Percentiles rank a stretch among this genome's conserved stretches.
phyloP scores from a whole-genome alignment of 2,113 vertebrate genomes.

The Fregata magnificens region DNA sequence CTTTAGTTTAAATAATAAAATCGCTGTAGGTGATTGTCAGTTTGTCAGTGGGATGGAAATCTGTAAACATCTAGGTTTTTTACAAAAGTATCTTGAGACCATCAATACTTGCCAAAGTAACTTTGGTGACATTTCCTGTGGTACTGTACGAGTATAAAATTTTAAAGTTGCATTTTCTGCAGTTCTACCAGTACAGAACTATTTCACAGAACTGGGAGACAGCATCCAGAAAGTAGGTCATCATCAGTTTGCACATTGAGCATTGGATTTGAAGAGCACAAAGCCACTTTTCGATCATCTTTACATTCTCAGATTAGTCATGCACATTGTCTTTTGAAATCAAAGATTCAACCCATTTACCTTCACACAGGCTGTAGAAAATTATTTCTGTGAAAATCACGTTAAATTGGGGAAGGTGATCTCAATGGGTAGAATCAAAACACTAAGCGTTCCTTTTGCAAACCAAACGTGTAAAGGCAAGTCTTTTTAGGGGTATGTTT shows the following conservation, averaged over 20 bases:
- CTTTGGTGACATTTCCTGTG: not conserved
- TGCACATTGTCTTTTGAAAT: not conserved
- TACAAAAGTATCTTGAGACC: not conserved
- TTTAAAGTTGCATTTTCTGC: not conserved
- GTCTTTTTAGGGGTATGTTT: not conserved
- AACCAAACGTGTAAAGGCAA: not conserved
- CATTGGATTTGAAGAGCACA: not conserved
- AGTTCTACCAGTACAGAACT: not conserved
- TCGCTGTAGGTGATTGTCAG: not conserved
- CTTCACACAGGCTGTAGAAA: not conserved
- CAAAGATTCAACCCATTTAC: not conserved
- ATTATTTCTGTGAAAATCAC: not conserved
- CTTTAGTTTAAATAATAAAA: not conserved
- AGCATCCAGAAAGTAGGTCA: not conserved
- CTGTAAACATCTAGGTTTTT: not conserved
- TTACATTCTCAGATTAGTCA: not conserved
- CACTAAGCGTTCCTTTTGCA: not conserved
- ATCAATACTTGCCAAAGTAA: not conserved
- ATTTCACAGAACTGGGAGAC: not conserved
- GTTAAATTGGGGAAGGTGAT: not conserved
- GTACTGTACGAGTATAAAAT: not conserved
- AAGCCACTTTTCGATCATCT: not conserved
- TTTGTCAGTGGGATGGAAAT: not conserved
- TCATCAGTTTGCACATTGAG: rapidly evolving
- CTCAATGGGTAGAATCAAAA: not conserved